These are phyloP conservation scores for Yponomeuta malinellus DNA, from an alignment of 2,888 invertebrate species.

Conservation along the genomic window DNA sequence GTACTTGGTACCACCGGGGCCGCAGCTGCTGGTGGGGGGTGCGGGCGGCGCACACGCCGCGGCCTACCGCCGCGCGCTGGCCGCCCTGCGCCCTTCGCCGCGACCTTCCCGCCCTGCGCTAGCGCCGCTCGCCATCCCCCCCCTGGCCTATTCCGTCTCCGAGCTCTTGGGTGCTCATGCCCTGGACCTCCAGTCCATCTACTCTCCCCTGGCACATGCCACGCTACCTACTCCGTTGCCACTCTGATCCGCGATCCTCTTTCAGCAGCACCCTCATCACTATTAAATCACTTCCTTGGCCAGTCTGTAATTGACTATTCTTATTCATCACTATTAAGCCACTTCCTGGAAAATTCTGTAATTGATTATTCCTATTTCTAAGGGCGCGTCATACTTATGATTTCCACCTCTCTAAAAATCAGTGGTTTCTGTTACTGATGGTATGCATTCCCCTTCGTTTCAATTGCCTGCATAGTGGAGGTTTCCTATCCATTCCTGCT, in stretches of 20 bases:
- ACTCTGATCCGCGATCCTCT: constrained; percentile 71
- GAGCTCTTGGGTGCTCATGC: constrained; percentile 79
- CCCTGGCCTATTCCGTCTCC: constrained; percentile 70
- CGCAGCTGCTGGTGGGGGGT: constrained; percentile 62
- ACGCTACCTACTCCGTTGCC: constrained; percentile 74
- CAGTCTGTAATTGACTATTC: constrained; percentile 5
- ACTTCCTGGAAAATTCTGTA: background rate
- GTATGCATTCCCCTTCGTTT: constrained; percentile 10
- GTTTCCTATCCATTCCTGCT: constrained; percentile 50
- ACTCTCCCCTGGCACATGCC: constrained; percentile 82
- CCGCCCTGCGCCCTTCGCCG: constrained; percentile 60
- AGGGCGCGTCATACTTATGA: background rate
- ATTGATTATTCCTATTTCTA: constrained; percentile 10
- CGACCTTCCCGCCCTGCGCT: constrained; percentile 57
- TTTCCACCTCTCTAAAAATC: background rate
- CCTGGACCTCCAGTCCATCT: constrained; percentile 82
- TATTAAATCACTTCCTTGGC: constrained; percentile 36
- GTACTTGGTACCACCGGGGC: constrained; percentile 71
- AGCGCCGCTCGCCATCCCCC: constrained; percentile 55
- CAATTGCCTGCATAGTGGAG: constrained; percentile 14
- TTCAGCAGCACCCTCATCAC: constrained; percentile 69
- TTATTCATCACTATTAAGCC: constrained; percentile 51
- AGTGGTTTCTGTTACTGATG: background rate
- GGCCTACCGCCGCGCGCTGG: constrained; percentile 62
- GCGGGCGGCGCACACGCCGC: constrained; percentile 53